Evolutionary conservation across 2,888 invertebrate species (phyloP).

Genomic region (Epsilonema sp.): DNA sequence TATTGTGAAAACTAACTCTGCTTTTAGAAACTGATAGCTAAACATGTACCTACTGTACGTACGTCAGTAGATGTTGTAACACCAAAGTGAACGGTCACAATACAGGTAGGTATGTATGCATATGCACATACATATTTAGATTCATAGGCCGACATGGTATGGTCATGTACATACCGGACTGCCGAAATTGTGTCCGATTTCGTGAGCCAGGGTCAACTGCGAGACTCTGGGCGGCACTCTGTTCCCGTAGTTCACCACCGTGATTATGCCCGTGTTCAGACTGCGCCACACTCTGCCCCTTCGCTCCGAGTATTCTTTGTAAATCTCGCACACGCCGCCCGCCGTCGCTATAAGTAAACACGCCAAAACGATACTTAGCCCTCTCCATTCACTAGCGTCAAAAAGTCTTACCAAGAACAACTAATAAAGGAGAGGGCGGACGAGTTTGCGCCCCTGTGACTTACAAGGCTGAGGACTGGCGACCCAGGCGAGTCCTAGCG

Average conservation of each 20-base stretch:
- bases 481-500: conserved; percentile 94
- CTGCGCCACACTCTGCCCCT: conserved; percentile 80
- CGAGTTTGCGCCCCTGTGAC: no score
- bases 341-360: conserved; percentile 51
- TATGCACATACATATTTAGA: no score
- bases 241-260: conserved; percentile 92
- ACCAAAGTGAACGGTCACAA: no score
- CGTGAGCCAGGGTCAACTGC: conserved; percentile 88
- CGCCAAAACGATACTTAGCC: not conserved
- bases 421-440: not conserved
- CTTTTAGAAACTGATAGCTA: no score
- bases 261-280: conserved; percentile 93
- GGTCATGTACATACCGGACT: no score
- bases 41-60: no score
- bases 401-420: no score
- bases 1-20: no score
- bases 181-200: conserved; percentile 98
- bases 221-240: conserved; percentile 91
- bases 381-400: no score
- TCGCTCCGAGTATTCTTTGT: conserved; percentile 87
- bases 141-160: no score
- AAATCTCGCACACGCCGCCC: conserved; percentile 90
- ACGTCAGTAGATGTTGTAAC: no score
- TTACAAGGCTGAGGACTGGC: conserved; percentile 58
- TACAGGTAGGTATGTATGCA: no score